phyloP scores from a whole-genome alignment of 2,113 vertebrate genomes.

The Galbula dea region DNA sequence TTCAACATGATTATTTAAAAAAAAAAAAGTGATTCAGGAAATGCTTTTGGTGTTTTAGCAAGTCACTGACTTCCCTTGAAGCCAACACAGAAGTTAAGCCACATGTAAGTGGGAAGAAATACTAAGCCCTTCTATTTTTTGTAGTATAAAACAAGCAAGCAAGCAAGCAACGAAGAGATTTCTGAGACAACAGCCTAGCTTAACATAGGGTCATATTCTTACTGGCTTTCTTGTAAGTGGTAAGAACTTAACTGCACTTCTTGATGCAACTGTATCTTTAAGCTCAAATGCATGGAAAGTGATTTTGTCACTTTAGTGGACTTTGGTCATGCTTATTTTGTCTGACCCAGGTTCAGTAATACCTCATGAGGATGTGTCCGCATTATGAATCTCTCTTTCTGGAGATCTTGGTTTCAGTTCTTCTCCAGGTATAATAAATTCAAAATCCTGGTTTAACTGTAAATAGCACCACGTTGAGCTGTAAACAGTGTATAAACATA shows the following conservation, averaged over 20 bases:
- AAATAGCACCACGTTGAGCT: neutral
- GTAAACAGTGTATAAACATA: neutral
- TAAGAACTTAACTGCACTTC: neutral
- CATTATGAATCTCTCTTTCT: neutral
- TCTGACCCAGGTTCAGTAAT: neutral
- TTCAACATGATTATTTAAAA: neutral
- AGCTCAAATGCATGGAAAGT: neutral
- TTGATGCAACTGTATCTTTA: neutral
- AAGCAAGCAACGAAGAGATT: neutral
- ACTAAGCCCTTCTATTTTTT: neutral
- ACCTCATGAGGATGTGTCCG: neutral
- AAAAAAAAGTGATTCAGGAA: neutral
- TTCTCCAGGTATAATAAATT: neutral
- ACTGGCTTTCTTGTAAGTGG: neutral
- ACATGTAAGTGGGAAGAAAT: neutral
- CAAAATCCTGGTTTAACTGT: neutral
- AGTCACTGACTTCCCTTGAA: neutral
- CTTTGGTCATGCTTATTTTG: neutral
- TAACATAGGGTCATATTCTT: neutral
- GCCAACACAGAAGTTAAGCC: neutral
- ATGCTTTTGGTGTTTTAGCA: neutral
- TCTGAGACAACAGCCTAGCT: neutral
- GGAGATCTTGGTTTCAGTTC: neutral
- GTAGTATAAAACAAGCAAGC: neutral
- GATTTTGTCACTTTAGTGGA: neutral